Evolutionary conservation across 2,888 invertebrate genomes (phyloP).

Genomic region (Chalcis sispes): DNA sequence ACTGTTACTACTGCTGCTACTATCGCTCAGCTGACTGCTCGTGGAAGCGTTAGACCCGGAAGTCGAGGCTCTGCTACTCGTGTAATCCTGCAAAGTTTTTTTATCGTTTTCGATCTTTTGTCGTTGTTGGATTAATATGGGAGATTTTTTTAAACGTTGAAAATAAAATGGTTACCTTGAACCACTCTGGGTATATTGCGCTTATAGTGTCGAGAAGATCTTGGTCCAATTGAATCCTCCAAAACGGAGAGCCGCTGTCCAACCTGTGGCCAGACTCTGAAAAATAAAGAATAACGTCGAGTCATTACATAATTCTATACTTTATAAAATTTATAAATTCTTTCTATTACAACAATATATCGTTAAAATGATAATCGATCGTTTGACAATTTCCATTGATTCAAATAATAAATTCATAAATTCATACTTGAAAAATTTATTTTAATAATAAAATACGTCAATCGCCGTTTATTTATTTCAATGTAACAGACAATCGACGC

Average conservation of each 20-base stretch:
- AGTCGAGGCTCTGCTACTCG: slow-evolving; percentile 71
- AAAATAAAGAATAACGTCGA: slow-evolving; percentile 67
- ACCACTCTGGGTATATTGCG: slow-evolving; percentile 96
- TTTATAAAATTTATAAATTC: too few relatives aligned
- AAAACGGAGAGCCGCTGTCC: slow-evolving; percentile 87
- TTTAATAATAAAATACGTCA: too few relatives aligned
- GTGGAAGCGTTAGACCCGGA: slow-evolving; percentile 61
- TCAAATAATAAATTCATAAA: too few relatives aligned
- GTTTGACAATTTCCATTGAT: too few relatives aligned
- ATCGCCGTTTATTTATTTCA: too few relatives aligned
- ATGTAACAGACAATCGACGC: too few relatives aligned
- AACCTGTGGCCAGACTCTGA: slow-evolving; percentile 86
- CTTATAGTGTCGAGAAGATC: slow-evolving; percentile 94
- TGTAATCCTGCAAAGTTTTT: slow-evolving; percentile 69
- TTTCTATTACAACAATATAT: too few relatives aligned
- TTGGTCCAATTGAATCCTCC: slow-evolving; percentile 95
- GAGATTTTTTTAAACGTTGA: not conserved
- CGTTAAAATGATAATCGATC: too few relatives aligned
- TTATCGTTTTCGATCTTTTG: not conserved
- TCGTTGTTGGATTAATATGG: not conserved
- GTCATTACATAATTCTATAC: not conserved
- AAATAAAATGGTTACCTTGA: slow-evolving; percentile 78
- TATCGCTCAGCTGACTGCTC: slow-evolving; percentile 22
- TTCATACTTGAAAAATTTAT: too few relatives aligned
- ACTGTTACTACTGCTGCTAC: slow-evolving; percentile 16